Evolutionary conservation across 2,888 invertebrate species (phyloP).

Genomic region (Creontiades dilutus): DNA sequence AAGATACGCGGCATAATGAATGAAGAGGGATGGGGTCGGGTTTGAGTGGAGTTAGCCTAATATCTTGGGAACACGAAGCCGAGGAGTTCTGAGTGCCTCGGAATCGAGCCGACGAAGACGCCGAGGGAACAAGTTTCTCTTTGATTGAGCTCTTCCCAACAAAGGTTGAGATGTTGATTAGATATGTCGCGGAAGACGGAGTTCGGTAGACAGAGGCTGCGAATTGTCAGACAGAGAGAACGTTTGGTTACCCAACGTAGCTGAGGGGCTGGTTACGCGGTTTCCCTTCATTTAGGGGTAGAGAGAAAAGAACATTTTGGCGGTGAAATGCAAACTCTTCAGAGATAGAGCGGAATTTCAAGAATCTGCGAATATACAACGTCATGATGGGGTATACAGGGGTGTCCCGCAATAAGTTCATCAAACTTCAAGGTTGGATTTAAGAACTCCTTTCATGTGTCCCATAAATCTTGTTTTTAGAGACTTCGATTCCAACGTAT

Average conservation of each 20-base stretch:
- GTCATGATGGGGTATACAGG: no score
- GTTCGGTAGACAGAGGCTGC: neutral
- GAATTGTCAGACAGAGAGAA: neutral
- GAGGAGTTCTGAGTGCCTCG: constrained; percentile 2
- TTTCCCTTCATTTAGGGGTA: no score
- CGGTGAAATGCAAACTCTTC: no score
- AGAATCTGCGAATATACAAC: no score
- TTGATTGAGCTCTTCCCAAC: constrained; percentile 60
- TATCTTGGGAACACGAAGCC: constrained; percentile 65
- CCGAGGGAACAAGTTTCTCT: constrained; percentile 56
- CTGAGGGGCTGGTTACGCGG: no score
- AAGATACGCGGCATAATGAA: constrained; percentile 34
- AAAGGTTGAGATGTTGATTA: constrained; percentile 63
- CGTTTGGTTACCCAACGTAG: neutral
- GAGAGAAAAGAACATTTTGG: no score
- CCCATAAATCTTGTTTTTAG: no score
- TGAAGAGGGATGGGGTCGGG: constrained; percentile 38
- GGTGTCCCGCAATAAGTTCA: no score
- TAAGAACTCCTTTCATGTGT: no score
- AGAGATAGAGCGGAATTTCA: no score
- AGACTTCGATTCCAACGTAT: no score
- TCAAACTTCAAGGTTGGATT: no score
- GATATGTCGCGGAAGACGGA: constrained; percentile 41
- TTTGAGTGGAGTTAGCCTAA: constrained; percentile 58
- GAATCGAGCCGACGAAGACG: constrained; percentile 33